These are phyloP conservation scores for Drosophila virilis DNA, from an alignment of 1,140 invertebrate genomes.

Conservation along the genomic window DNA sequence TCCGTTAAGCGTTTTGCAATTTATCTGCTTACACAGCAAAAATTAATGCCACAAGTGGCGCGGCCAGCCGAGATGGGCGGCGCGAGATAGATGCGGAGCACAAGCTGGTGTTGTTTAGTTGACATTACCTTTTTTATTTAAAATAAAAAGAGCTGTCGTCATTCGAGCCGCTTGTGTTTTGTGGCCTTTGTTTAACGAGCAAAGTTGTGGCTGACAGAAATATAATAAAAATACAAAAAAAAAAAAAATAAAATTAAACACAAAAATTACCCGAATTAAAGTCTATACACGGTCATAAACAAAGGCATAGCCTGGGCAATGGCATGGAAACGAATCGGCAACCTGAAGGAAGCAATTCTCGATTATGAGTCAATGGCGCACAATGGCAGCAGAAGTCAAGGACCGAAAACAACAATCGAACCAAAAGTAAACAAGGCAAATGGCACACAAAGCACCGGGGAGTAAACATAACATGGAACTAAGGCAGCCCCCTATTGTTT, in stretches of 20 bases:
- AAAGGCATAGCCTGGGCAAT: slow-evolving; percentile 16
- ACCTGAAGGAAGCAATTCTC: slow-evolving; percentile 29
- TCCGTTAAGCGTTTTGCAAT: slow-evolving; percentile 70
- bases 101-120: slow-evolving; percentile 27
- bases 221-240: neutral
- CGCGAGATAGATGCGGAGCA: neutral
- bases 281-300: slow-evolving; percentile 11
- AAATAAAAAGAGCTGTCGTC: slow-evolving; percentile 34
- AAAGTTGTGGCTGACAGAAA: slow-evolving; percentile 29
- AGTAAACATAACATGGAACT: slow-evolving; percentile 18
- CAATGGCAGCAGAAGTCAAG: slow-evolving; percentile 32
- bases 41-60: slow-evolving; percentile 74
- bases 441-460: slow-evolving; percentile 18
- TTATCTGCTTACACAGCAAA: slow-evolving; percentile 79
- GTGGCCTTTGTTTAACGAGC: slow-evolving; percentile 24
- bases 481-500: slow-evolving; percentile 26
- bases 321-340: slow-evolving; percentile 28
- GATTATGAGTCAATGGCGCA: slow-evolving; percentile 48
- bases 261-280: slow-evolving; percentile 51
- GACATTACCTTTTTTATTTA: slow-evolving; percentile 21
- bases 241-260: slow-evolving; percentile 28
- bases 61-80: neutral
- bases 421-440: slow-evolving; percentile 37
- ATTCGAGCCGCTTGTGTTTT: slow-evolving; percentile 15
- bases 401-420: slow-evolving; percentile 35